These are phyloP conservation scores for Conus canariensis DNA, from an alignment of 2,888 invertebrate species.

Conservation along the genomic window DNA sequence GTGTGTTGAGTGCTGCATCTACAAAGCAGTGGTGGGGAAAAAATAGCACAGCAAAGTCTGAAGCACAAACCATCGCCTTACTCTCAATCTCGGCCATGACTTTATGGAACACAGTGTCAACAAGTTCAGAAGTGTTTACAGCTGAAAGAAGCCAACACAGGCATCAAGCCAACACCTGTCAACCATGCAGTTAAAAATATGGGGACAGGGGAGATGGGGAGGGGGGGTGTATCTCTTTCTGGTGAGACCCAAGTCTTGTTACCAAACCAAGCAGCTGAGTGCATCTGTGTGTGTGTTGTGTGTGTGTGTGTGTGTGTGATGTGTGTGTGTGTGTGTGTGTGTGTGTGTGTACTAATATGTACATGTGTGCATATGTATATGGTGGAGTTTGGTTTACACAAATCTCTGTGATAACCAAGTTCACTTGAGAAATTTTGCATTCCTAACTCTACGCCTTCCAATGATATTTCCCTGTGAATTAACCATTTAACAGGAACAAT, in stretches of 20 bases:
- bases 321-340: slow-evolving; percentile 23
- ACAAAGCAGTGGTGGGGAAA: background rate
- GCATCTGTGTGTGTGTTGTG: slow-evolving; percentile 17
- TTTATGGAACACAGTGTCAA: background rate
- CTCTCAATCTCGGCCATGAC: background rate
- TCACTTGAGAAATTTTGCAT: too few relatives aligned
- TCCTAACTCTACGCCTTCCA: too few relatives aligned
- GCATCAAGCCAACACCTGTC: background rate
- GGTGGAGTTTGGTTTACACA: background rate
- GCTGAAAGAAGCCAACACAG: slow-evolving; percentile 28
- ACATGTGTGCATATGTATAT: background rate
- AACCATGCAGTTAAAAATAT: too few relatives aligned
- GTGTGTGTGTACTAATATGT: background rate
- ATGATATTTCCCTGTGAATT: too few relatives aligned
- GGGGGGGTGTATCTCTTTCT: background rate
- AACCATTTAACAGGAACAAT: too few relatives aligned
- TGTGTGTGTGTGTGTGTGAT: slow-evolving; percentile 25
- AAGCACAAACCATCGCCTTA: background rate
- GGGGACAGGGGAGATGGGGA: background rate
- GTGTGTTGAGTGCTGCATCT: background rate
- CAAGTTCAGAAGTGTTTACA: background rate
- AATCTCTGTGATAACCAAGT: too few relatives aligned
- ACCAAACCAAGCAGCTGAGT: background rate
- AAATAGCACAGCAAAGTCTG: background rate
- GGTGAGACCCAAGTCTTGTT: background rate